These are phyloP conservation scores for Conger conger DNA, from an alignment of 2,113 vertebrate genomes.

Conservation along the genomic window DNA sequence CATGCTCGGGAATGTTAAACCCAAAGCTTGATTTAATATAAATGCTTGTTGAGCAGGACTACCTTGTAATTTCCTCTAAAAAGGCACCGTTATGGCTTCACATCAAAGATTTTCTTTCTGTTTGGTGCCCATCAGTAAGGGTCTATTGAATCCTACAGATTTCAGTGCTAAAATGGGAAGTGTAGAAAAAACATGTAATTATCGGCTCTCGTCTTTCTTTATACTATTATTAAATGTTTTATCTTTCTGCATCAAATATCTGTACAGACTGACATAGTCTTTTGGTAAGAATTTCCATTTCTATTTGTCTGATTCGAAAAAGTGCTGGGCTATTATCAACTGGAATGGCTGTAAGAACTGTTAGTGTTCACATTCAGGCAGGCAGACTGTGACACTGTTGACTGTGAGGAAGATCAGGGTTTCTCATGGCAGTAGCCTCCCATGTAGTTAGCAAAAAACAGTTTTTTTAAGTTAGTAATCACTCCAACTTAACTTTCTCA, in stretches of 20 bases:
- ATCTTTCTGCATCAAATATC: not conserved
- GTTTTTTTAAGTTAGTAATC: not conserved
- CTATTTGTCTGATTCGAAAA: not conserved
- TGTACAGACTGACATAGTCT: not conserved
- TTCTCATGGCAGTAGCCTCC: not conserved
- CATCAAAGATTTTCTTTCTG: conserved; percentile 58
- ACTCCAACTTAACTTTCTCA: not conserved
- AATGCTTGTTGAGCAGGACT: not conserved
- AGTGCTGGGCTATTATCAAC: not conserved
- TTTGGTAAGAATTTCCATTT: not conserved
- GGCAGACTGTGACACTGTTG: not conserved
- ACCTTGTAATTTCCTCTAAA: not conserved
- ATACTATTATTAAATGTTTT: conserved; percentile 4
- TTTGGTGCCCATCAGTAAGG: conserved; percentile 44
- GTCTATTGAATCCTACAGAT: conserved; percentile 57
- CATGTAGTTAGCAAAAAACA: not conserved
- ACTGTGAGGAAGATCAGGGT: not conserved
- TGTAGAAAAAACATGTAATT: conserved; percentile 37
- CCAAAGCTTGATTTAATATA: not conserved
- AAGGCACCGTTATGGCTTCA: conserved; percentile 49
- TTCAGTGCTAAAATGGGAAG: conserved; percentile 65
- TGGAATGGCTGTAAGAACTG: not conserved
- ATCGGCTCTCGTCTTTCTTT: conserved; percentile 46
- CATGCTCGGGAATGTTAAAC: not conserved
- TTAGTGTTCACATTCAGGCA: not conserved